Conservation (phyloP, 30 jellyfish, hydroid and myxozoan genomes). For the Turritopsis dohrnii region DNA sequence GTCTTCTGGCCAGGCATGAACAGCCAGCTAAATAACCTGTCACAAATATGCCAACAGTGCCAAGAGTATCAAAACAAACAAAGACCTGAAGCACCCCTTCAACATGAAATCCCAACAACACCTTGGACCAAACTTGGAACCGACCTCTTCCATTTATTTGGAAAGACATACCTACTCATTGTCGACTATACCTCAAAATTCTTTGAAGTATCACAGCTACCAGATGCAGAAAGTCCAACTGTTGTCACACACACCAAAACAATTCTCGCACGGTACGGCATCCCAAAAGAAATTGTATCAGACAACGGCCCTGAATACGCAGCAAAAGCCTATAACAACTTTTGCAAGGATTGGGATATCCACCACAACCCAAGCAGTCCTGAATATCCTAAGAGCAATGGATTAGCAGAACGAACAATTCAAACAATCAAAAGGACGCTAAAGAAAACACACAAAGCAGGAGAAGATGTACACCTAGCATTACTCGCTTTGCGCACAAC, state of each 20-base stretch:
- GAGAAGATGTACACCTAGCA: constrained; percentile 32
- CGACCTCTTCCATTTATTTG: too few species aligned
- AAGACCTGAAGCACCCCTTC: too few species aligned
- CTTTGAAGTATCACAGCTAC: neutral
- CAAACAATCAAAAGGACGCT: constrained; percentile 70
- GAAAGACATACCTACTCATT: too few species aligned
- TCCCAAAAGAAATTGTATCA: neutral
- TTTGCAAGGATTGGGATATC: constrained; percentile 34
- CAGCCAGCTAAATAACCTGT: too few species aligned
- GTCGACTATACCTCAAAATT: too few species aligned
- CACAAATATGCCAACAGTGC: too few species aligned
- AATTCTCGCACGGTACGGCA: neutral
- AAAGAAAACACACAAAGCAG: constrained; percentile 27
- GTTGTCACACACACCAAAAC: neutral
- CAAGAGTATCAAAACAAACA: too few species aligned
- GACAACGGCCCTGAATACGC: constrained; percentile 26
- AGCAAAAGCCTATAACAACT: constrained; percentile 26
- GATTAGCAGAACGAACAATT: constrained; percentile 53
- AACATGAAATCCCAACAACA: too few species aligned
- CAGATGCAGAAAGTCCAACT: neutral
- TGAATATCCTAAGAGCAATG: constrained; percentile 44
- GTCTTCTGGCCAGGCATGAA: too few species aligned
- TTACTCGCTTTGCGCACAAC: constrained; percentile 24
- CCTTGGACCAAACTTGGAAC: too few species aligned
- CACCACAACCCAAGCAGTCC: constrained; percentile 38